Evolutionary conservation across 2,888 invertebrate species (phyloP).

Genomic region (Anthoptus insignis): DNA sequence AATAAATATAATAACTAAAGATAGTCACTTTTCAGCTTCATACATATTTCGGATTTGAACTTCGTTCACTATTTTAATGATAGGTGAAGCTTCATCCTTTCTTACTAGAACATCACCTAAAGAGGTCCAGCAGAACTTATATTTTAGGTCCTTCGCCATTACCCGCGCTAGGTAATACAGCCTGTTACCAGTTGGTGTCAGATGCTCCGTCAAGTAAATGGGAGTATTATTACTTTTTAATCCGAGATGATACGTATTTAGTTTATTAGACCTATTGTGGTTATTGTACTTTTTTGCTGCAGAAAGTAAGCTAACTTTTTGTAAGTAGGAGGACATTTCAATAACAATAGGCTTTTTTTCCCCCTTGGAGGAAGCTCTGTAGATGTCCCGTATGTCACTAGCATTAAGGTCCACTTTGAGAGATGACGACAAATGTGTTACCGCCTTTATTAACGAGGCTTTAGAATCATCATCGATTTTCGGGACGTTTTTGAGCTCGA

Average conservation of each 20-base stretch:
- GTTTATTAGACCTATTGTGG: constrained; percentile 30
- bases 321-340: constrained; percentile 33
- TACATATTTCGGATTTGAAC: constrained; percentile 43
- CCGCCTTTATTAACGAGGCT: constrained; percentile 25
- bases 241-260: constrained; percentile 30
- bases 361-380: constrained; percentile 33
- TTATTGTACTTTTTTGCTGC: constrained; percentile 35
- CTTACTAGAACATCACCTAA: constrained; percentile 23
- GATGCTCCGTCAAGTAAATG: constrained; percentile 26
- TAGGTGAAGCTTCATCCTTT: constrained; percentile 36
- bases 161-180: constrained; percentile 28
- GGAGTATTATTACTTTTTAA: constrained; percentile 29
- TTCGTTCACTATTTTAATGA: constrained; percentile 45
- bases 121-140: constrained; percentile 27
- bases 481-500: constrained; percentile 33
- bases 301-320: constrained; percentile 27
- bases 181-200: constrained; percentile 30
- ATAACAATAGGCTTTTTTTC: constrained; percentile 33
- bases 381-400: constrained; percentile 34
- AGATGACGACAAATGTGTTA: constrained; percentile 22
- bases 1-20: too few relatives aligned
- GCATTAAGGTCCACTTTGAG: constrained; percentile 24
- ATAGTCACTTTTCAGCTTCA: background rate
- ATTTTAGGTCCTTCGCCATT: constrained; percentile 19
- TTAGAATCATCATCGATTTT: constrained; percentile 30